Evolutionary conservation across 2,113 vertebrate genomes (phyloP).

Genomic region (Cephalopterus ornatus): DNA sequence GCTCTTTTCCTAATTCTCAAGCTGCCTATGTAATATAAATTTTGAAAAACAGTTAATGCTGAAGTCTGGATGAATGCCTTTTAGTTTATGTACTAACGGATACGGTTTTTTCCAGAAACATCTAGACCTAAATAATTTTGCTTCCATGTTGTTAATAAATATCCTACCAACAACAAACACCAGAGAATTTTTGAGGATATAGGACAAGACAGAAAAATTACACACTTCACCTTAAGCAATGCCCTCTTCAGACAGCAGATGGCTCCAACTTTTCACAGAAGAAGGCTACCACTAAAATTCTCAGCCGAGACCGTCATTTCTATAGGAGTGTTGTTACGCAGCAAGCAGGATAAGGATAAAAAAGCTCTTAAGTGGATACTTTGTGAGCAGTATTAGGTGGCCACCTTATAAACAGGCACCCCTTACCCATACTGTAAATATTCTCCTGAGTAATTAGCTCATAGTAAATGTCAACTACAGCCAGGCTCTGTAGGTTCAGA

Average conservation of each 20-base stretch:
- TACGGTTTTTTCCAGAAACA: not conserved
- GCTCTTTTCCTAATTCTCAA: not conserved
- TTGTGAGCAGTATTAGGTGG: not conserved
- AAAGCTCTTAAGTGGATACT: not conserved
- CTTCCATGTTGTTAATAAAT: not conserved
- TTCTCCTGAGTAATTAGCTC: not conserved
- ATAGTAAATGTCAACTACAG: not conserved
- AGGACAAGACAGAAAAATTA: not conserved
- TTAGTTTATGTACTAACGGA: not conserved
- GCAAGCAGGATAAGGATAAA: not conserved
- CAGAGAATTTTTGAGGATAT: not conserved
- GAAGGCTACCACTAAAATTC: not conserved
- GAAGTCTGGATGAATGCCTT: not conserved
- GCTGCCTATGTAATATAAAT: not conserved
- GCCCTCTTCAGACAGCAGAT: constrained; percentile 65
- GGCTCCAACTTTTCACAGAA: constrained; percentile 69
- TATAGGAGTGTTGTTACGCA: not conserved
- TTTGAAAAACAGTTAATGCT: not conserved
- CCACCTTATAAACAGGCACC: not conserved
- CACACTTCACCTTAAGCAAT: not conserved
- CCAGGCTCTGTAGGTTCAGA: not conserved
- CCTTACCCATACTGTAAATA: not conserved
- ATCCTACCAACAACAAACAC: not conserved
- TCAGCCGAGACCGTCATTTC: not conserved
- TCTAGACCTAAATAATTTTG: not conserved